Conservation (phyloP, 2,797 vertebrate species). For the Pristis pectinata region DNA sequence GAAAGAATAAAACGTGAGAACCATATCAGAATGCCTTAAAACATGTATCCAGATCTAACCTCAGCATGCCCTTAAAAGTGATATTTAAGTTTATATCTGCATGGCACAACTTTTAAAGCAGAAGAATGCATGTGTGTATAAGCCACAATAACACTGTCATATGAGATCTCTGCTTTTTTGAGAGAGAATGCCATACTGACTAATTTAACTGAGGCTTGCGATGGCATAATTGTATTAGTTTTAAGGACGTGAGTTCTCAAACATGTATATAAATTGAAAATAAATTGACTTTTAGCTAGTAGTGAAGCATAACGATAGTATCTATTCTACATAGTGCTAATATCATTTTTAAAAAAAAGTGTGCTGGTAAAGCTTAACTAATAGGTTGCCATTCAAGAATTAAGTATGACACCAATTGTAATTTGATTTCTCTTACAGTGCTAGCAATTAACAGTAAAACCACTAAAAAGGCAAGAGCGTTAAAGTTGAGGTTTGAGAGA, state of each 20-base stretch:
- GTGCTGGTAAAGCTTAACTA: slow-evolving; percentile 59
- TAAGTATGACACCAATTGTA: slow-evolving; percentile 67
- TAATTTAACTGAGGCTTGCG: not conserved
- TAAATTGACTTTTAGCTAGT: slow-evolving; percentile 64
- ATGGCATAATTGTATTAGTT: slow-evolving; percentile 1
- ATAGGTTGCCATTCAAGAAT: slow-evolving; percentile 65
- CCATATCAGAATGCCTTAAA: slow-evolving; percentile 11
- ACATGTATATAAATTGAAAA: slow-evolving; percentile 59
- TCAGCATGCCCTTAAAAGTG: not conserved
- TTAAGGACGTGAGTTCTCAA: slow-evolving; percentile 29
- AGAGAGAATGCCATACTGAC: not conserved
- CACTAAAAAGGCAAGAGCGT: not conserved
- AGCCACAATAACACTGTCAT: not conserved
- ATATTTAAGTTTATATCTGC: slow-evolving; percentile 5
- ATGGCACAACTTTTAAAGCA: slow-evolving; percentile 9
- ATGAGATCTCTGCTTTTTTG: not conserved
- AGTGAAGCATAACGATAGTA: slow-evolving; percentile 64
- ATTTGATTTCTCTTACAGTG: slow-evolving; percentile 48
- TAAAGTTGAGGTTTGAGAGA: not conserved
- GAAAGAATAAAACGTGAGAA: slow-evolving; percentile 91
- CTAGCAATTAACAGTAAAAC: not conserved
- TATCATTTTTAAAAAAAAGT: no score
- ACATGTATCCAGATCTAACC: slow-evolving; percentile 24
- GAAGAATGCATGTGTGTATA: not conserved
- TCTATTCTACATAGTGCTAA: slow-evolving; percentile 35